Base-by-base conservation (phyloP, 2,797 vertebrate genomes). In the Gallirallus australis region DNA sequence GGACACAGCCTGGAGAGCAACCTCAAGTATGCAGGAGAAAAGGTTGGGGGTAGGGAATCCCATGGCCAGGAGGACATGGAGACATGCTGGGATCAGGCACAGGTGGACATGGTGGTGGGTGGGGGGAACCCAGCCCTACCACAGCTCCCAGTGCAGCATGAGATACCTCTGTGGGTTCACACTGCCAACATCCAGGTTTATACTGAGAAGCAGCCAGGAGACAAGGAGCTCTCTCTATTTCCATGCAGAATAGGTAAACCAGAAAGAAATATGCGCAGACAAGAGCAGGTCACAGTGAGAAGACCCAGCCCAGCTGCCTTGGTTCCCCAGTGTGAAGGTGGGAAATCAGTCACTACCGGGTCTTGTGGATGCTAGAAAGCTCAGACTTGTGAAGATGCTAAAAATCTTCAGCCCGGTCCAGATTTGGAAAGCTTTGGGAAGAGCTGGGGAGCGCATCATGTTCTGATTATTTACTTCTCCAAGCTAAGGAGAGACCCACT, bases 381-480 rank as follows among this genome's bases (percentile, higher is more conserved):
- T 84, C 81, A 83, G 68, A 37, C 23, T 72, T 42, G 61, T 42
- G 57, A 81, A 39, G 72, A 27, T 82, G 73, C 39, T 88, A 72
- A 93, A 96, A 95, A 61, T 35, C 61, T 54, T 79, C 37, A 33
- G 30, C 20, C 81, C 8, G 42, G 61, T 28, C 76, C 72, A 82
- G 87, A 81, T 88, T 78, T 86, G 52, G 82, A 88, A 91, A 82
- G 87, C 42, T 88, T 50, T 25, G 30, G 82, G 83, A 90, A 89
- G 54, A 63, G n/a, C 59, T 93, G 47, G 0, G 1, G 60, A 90
- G 40, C 0, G 1, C 24, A 7, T 61, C 21, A 0, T 88, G 73
- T 83, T 93, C 76, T 83, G 91, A 96, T 94, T 82, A 89, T 92
- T 95, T 94, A 95, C 94, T 92, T 96, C 80, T 92, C 57, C 35